Evolutionary conservation across 2,888 invertebrate genomes (phyloP).

Genomic region (Phoenoteleia sp.): DNA sequence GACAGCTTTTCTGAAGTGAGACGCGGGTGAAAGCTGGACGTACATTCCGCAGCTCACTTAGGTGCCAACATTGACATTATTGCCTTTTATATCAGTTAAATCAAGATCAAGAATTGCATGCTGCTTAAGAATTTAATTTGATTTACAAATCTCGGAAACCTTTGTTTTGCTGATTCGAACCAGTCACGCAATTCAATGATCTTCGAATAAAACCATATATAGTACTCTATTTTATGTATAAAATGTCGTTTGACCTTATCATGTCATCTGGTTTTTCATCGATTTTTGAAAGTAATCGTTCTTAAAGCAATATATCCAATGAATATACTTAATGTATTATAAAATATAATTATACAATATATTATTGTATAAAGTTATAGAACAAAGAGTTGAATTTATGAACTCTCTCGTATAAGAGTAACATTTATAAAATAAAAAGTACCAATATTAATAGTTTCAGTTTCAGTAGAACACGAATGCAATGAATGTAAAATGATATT

Average conservation of each 20-base stretch:
- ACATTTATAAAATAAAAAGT: not conserved
- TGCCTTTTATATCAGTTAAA: conserved; percentile 82
- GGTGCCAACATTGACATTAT: conserved; percentile 69
- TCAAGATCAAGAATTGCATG: conserved; percentile 83
- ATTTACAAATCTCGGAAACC: conserved; percentile 85
- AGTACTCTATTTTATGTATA: not conserved
- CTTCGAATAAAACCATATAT: not conserved
- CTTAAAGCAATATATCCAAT: not conserved
- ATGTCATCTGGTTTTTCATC: conserved; percentile 3
- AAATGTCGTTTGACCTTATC: not conserved
- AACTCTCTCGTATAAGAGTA: not conserved
- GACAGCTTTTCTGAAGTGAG: conserved; percentile 83
- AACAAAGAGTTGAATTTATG: not conserved
- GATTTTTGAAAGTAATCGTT: not conserved
- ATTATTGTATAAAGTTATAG: not conserved
- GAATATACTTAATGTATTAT: not conserved
- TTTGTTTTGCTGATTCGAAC: conserved; percentile 84
- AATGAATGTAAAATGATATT: too few species aligned
- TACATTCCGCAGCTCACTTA: conserved; percentile 86
- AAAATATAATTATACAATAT: not conserved
- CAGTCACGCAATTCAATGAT: conserved; percentile 83
- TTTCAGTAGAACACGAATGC: too few species aligned
- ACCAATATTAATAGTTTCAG: too few species aligned
- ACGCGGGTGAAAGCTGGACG: conserved; percentile 82
- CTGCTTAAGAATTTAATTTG: conserved; percentile 84